Evolutionary conservation across 2,797 vertebrate genomes (phyloP), one percentile per base, ranked within the genome.

Genomic region (Helicolenus hilgendorfi): DNA sequence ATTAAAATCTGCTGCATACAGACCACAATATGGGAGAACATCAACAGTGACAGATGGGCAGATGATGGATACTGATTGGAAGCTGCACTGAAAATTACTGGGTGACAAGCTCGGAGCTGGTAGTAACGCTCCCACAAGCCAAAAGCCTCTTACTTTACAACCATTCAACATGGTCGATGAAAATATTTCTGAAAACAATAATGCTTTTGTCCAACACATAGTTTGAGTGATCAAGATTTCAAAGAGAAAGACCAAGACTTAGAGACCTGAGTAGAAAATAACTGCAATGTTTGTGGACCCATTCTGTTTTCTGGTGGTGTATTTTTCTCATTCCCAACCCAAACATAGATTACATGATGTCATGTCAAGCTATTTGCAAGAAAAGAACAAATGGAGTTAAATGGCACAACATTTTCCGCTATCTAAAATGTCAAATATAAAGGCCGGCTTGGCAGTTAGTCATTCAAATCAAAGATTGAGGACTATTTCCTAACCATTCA

Each of bases 31-130:
- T 89, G 90, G 85, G 24, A 49, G 79, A 89, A 67, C 80, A 82
- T 91, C 89, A 92, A 92, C 85, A 84, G 62, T 72, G 87, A 90
- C 91, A 95, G 93, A 95, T 90, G 93, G 92, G 38, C 24, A 70
- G 81, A 95, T 90, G 92, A 95, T 89, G 84, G 86, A 77, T 67
- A 26, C 80, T 84, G 85, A 88, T 88, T 90, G 81, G 77, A 91
- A 75, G 65, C 80, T 60, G 75, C 58, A 74, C 72, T 83, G 67
- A 64, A 88, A 74, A 76, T 76, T 13, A 76, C 56, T 73, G 33
- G 76, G 83, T 83, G 84, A 85, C 72, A 29, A 72, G 86, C 74
- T 29, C 1, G 0, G 45, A 86, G 64, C 67, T 56, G 20, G 41
- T 36, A 72, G 82, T 53, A 62, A 49, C 0, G 14, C 22, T 83